Percentiles rank a stretch among this genome's conserved stretches.
Conservation (phyloP, 1,140 invertebrate species). For the Ganaspis sp. region DNA sequence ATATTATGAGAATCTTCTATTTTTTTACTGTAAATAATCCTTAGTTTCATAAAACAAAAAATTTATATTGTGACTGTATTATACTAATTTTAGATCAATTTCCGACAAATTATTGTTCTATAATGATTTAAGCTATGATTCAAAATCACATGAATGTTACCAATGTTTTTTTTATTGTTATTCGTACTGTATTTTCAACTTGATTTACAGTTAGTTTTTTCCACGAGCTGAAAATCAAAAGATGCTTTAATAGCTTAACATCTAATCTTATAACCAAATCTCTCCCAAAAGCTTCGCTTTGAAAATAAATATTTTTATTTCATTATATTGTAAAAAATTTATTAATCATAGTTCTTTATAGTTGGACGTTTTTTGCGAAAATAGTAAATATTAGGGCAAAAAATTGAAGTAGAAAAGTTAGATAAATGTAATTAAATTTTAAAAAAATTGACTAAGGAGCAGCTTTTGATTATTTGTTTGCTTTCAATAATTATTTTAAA, state of each 20-base stretch:
- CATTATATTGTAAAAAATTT: not conserved
- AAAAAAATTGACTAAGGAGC: not conserved
- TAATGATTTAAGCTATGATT: not conserved
- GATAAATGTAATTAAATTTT: no score
- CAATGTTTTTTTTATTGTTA: constrained; percentile 4
- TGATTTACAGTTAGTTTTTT: not conserved
- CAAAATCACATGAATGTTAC: not conserved
- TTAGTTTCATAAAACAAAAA: constrained; percentile 18
- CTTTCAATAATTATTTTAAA: not conserved
- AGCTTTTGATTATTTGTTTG: not conserved
- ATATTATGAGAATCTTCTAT: constrained; percentile 18
- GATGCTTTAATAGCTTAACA: not conserved
- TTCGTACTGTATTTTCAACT: not conserved
- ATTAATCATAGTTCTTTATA: not conserved
- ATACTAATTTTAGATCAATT: not conserved
- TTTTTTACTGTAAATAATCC: constrained; percentile 29
- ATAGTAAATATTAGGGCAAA: no score
- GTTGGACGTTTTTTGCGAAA: not conserved
- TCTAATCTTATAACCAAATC: not conserved
- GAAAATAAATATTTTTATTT: not conserved
- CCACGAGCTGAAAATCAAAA: not conserved
- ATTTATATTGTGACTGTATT: constrained; percentile 21
- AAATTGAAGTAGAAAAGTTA: no score
- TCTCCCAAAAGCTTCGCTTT: constrained; percentile 9
- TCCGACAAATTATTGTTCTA: not conserved